These are phyloP conservation scores for Megalopta genalis DNA, from an alignment of 1,140 invertebrate genomes.

Conservation along the genomic window DNA sequence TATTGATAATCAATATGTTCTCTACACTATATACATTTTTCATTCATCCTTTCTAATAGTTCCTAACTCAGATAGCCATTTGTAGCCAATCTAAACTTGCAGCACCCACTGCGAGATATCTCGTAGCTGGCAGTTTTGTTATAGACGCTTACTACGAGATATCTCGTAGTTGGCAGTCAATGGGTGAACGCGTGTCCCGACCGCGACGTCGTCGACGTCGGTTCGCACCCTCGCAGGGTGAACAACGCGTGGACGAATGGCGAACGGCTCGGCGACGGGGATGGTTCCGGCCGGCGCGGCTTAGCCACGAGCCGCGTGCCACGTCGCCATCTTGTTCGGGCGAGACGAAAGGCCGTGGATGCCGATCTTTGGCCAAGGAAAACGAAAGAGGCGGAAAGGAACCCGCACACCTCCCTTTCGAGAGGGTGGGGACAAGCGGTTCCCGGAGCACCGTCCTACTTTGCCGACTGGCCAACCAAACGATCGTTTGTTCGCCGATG, in stretches of 20 bases:
- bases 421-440: slow-evolving; percentile 69
- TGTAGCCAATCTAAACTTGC: too few species aligned
- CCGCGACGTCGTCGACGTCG: slow-evolving; percentile 74
- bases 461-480: slow-evolving; percentile 78
- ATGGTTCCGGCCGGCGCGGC: background rate
- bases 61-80: too few species aligned
- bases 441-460: slow-evolving; percentile 74
- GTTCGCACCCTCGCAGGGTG: slow-evolving; percentile 67
- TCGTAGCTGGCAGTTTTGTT: too few species aligned
- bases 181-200: slow-evolving; percentile 74
- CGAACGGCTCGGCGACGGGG: background rate
- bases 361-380: slow-evolving; percentile 39
- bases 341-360: slow-evolving; percentile 58
- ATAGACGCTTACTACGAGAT: too few species aligned
- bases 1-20: too few species aligned
- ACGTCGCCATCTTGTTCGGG: slow-evolving; percentile 73
- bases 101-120: too few species aligned
- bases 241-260: slow-evolving; percentile 48
- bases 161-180: too few species aligned
- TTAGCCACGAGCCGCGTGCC: background rate
- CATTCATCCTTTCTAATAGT: too few species aligned
- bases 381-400: slow-evolving; percentile 51
- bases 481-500: slow-evolving; percentile 76
- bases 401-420: slow-evolving; percentile 55
- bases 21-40: too few species aligned